A percentile compares a stretch with the other conserved stretches of the same genome.
phyloP scores from a whole-genome alignment of 2,888 invertebrate species.

The Meandrusa payeni region DNA sequence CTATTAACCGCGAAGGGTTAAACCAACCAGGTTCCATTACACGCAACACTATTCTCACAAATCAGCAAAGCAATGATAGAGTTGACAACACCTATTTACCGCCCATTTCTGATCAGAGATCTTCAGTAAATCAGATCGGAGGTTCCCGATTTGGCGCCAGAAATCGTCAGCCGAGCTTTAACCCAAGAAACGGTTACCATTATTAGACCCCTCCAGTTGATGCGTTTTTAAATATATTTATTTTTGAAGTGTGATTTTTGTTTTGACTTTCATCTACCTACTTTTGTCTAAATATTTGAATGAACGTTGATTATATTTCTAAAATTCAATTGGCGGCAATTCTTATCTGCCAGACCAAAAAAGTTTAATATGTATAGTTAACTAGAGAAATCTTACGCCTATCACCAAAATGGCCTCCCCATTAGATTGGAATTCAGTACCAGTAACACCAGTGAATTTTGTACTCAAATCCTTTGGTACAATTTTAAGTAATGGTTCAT shows the following conservation, averaged over 20 bases:
- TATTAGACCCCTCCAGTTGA: conserved; percentile 5
- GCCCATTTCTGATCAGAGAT: background rate
- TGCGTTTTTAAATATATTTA: conserved; percentile 13
- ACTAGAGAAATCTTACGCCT: too few relatives aligned
- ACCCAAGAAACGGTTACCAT: conserved; percentile 15
- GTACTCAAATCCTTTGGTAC: too few relatives aligned
- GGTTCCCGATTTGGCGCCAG: conserved; percentile 3
- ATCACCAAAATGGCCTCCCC: too few relatives aligned
- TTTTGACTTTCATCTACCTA: too few relatives aligned
- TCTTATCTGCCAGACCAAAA: too few relatives aligned
- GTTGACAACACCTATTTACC: conserved; percentile 16
- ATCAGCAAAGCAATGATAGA: background rate
- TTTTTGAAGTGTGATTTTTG: background rate
- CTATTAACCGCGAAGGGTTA: conserved; percentile 30
- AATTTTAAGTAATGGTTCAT: too few relatives aligned
- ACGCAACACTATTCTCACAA: background rate
- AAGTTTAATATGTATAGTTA: too few relatives aligned
- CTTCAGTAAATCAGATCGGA: background rate
- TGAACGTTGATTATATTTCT: too few relatives aligned
- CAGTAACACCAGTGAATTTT: too few relatives aligned
- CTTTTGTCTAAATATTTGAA: too few relatives aligned
- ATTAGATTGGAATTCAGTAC: too few relatives aligned
- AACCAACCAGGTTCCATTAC: conserved; percentile 4
- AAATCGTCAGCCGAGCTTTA: conserved; percentile 10
- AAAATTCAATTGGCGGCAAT: too few relatives aligned